Conservation (phyloP, 2,797 vertebrate genomes). For the Myotis planiceps region DNA sequence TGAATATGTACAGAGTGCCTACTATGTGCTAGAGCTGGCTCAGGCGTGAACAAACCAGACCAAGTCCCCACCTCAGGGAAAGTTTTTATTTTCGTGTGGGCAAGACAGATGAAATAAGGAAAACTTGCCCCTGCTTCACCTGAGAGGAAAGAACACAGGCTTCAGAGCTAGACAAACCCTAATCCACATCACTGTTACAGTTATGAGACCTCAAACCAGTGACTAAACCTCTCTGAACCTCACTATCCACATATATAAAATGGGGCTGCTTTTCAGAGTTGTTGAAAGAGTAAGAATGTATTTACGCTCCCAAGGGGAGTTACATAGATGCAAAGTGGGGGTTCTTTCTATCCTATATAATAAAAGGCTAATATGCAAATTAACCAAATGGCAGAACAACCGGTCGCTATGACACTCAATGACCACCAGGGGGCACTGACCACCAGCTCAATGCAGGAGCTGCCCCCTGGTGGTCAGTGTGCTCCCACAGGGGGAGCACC, state of each 20-base stretch:
- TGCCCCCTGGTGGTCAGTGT: no score
- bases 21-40: not conserved
- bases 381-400: no score
- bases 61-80: not conserved
- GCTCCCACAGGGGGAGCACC: no score
- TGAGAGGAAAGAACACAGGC: not conserved
- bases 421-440: no score
- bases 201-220: not conserved
- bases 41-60: not conserved
- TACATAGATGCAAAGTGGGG: not conserved
- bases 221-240: not conserved
- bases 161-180: not conserved
- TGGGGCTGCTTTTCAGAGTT: not conserved
- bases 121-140: not conserved
- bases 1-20: not conserved
- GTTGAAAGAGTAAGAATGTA: not conserved
- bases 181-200: not conserved
- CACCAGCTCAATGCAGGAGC: no score
- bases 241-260: not conserved
- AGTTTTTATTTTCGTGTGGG: not conserved
- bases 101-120: not conserved
- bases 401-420: no score
- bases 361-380: no score
- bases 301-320: not conserved
- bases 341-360: not conserved